Percentiles rank a stretch among this genome's conserved stretches.
phyloP scores from a whole-genome alignment of 2,113 vertebrate species.

The Callipepla squamata region DNA sequence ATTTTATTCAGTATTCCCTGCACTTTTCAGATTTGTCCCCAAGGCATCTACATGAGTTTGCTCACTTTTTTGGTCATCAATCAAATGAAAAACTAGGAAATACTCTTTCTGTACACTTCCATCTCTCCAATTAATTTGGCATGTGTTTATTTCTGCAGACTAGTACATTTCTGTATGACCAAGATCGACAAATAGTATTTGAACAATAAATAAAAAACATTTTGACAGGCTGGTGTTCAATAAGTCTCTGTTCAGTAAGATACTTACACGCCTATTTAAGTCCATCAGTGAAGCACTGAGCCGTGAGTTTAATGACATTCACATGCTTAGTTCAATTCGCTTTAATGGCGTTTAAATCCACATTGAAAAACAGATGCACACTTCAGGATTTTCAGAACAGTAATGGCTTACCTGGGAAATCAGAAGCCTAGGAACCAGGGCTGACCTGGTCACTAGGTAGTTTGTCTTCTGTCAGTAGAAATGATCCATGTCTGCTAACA shows the following conservation, averaged over 20 bases:
- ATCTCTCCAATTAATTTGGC: neutral
- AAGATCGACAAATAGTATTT: neutral
- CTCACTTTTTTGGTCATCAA: neutral
- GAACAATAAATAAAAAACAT: neutral
- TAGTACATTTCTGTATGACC: neutral
- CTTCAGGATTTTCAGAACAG: neutral
- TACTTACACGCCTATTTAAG: neutral
- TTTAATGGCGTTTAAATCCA: neutral
- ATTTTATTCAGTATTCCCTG: slow-evolving; percentile 10
- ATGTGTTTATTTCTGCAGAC: neutral
- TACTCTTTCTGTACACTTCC: neutral
- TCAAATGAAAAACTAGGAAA: neutral
- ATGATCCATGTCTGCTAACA: neutral
- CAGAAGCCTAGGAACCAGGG: neutral
- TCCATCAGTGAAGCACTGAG: neutral
- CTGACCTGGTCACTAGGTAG: neutral
- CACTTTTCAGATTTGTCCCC: neutral
- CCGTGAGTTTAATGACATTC: neutral
- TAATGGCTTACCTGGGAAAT: neutral
- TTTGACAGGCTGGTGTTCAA: neutral
- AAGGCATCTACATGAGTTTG: neutral
- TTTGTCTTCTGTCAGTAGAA: neutral
- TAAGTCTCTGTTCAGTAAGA: neutral
- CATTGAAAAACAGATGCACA: neutral
- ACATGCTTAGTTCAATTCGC: neutral